Conservation (phyloP, 1,140 invertebrate species). For the Drosophila novamexicana region DNA sequence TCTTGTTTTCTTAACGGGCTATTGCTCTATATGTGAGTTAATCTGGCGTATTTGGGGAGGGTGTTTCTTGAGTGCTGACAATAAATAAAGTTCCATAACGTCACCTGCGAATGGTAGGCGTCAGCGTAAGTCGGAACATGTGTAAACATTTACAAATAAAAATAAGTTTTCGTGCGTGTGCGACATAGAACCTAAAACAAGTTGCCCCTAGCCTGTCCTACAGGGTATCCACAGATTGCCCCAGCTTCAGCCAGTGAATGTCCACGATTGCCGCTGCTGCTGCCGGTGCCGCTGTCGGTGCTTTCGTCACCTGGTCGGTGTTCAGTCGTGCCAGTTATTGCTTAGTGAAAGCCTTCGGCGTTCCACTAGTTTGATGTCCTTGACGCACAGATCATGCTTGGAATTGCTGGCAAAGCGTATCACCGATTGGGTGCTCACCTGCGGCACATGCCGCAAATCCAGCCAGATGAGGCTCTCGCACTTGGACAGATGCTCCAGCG, state of each 20-base stretch:
- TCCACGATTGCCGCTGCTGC: constrained; percentile 3
- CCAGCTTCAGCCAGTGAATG: constrained; percentile 4
- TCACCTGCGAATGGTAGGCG: neutral
- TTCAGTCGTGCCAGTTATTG: constrained; percentile 48
- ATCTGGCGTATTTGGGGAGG: neutral
- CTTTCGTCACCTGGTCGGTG: neutral
- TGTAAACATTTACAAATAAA: neutral
- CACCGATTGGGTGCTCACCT: constrained; percentile 91
- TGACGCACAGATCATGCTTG: constrained; percentile 90
- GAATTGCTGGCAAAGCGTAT: constrained; percentile 92
- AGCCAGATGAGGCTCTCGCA: constrained; percentile 87
- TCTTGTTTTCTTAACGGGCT: neutral
- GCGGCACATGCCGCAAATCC: constrained; percentile 90
- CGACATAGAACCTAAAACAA: constrained; percentile 28
- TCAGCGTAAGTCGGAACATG: constrained; percentile 1
- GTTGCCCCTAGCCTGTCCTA: neutral
- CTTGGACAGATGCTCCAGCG: constrained; percentile 90
- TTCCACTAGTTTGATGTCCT: constrained; percentile 90
- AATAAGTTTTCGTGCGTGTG: constrained; percentile 4
- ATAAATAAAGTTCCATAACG: constrained; percentile 1
- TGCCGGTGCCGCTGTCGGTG: neutral
- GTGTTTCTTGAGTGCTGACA: constrained; percentile 2
- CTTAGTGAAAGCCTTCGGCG: constrained; percentile 48
- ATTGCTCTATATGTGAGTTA: constrained; percentile 1
- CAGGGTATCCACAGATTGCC: neutral